These are phyloP conservation scores for Catajapyx aquilonaris DNA, from an alignment of 1,140 invertebrate genomes.

Conservation along the genomic window DNA sequence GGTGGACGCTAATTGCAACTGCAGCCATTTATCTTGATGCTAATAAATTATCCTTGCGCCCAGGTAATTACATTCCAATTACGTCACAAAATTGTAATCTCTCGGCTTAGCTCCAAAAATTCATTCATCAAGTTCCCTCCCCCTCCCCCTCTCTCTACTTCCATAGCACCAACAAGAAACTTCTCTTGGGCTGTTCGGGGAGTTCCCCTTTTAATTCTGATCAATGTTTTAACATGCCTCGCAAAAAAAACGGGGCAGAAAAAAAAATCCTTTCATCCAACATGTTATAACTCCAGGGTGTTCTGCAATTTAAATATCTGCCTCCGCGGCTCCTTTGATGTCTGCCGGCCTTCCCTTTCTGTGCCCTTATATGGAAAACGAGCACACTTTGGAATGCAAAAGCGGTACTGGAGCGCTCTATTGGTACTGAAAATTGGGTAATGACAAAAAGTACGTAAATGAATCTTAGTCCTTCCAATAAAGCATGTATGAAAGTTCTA, in stretches of 20 bases:
- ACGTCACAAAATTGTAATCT: not conserved
- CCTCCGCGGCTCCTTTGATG: constrained; percentile 6
- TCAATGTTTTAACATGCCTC: constrained; percentile 1
- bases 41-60: too few species aligned
- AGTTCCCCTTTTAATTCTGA: constrained; percentile 1
- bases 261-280: not conserved
- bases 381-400: constrained; percentile 6
- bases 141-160: not conserved
- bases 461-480: constrained; percentile 5
- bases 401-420: constrained; percentile 3
- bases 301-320: constrained; percentile 9
- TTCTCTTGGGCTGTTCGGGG: not conserved
- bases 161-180: not conserved
- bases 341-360: constrained; percentile 5
- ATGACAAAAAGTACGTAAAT: constrained; percentile 8
- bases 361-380: constrained; percentile 5
- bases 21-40: too few species aligned
- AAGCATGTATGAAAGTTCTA: constrained; percentile 2
- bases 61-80: not conserved
- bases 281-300: constrained; percentile 8
- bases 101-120: not conserved
- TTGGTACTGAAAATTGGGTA: constrained; percentile 7
- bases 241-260: not conserved
- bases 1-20: too few species aligned
- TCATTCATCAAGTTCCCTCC: not conserved